A percentile compares a stretch with the other conserved stretches of the same genome.
phyloP scores from a whole-genome alignment of 2,888 invertebrate genomes.

The Yponomeuta evonymella region DNA sequence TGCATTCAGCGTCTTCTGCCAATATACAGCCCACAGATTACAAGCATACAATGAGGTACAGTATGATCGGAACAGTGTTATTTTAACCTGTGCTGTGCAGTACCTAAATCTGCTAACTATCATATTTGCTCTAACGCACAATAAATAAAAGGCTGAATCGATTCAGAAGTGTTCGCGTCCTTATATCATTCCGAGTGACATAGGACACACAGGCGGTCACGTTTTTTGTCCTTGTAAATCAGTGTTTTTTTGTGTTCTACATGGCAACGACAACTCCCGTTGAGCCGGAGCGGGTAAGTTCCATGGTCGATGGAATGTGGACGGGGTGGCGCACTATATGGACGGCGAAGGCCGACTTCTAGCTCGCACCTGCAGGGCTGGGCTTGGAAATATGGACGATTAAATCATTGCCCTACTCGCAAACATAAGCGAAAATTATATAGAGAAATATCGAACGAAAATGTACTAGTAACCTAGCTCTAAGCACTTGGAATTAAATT shows the following conservation, averaged over 20 bases:
- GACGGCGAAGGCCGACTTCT: slow-evolving; percentile 23
- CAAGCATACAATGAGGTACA: no score
- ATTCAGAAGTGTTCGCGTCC: no score
- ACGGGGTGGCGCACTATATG: slow-evolving; percentile 13
- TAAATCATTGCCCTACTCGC: slow-evolving; percentile 1
- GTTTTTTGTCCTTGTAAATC: neutral
- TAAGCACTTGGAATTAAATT: no score
- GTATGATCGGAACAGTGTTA: no score
- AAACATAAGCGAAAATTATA: neutral
- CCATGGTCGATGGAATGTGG: slow-evolving; percentile 1
- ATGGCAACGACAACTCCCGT: neutral
- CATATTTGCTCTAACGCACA: no score
- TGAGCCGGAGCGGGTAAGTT: neutral
- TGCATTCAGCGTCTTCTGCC: no score
- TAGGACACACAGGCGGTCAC: no score
- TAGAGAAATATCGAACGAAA: neutral
- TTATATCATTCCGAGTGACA: no score
- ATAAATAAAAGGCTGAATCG: no score
- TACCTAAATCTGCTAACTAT: no score
- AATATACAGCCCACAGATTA: no score
- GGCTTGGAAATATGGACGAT: slow-evolving; percentile 1
- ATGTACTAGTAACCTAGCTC: neutral
- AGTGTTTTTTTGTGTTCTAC: neutral
- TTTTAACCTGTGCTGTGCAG: no score
- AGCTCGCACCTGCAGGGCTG: slow-evolving; percentile 22